These are phyloP conservation scores for Struthidea cinerea DNA, from an alignment of 2,113 vertebrate genomes.

Conservation along the genomic window DNA sequence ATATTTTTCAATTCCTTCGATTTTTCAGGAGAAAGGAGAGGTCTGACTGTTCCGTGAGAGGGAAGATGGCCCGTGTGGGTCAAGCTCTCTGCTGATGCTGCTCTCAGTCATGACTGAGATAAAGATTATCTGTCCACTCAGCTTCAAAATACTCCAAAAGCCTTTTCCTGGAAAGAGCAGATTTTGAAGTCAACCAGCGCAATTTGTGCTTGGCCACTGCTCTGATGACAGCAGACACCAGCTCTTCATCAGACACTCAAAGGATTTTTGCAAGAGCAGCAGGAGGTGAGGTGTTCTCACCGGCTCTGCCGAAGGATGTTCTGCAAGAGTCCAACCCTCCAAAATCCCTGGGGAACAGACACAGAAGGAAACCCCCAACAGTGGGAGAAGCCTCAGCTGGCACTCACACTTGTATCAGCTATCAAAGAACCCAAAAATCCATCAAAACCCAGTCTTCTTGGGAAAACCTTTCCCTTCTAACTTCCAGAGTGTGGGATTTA, in stretches of 20 bases:
- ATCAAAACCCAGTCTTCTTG: neutral
- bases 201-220: neutral
- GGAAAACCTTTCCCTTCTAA: neutral
- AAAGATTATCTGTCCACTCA: neutral
- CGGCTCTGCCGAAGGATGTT: neutral
- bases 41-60: neutral
- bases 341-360: neutral
- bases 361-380: neutral
- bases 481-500: neutral
- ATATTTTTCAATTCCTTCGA: neutral
- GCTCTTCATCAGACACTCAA: neutral
- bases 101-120: neutral
- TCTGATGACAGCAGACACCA: neutral
- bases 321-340: neutral
- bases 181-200: neutral
- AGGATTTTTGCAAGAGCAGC: neutral
- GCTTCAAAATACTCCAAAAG: neutral
- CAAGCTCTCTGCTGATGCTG: neutral
- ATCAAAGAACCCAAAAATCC: neutral
- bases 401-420: neutral
- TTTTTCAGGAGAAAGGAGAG: neutral
- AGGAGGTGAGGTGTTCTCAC: neutral
- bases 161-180: neutral
- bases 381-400: neutral
- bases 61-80: neutral